Evolutionary conservation across 2,888 invertebrate species (phyloP).

Genomic region (Sarcophaga variegata): DNA sequence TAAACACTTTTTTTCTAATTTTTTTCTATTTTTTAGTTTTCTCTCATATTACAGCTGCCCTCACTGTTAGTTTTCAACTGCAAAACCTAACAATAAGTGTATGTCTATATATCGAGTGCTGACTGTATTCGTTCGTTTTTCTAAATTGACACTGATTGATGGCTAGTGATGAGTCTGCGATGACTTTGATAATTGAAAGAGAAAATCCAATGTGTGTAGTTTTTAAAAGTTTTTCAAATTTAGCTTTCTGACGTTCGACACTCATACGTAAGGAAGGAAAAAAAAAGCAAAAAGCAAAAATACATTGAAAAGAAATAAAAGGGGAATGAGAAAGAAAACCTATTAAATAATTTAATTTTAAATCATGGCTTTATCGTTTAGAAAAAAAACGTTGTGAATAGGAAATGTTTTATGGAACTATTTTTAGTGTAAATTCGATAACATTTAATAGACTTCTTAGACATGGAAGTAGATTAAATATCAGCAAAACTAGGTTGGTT

Average conservation of each 20-base stretch:
- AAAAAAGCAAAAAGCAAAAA: not conserved
- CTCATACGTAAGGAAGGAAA: not conserved
- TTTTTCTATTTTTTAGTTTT: too few species aligned
- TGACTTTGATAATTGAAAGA: slow-evolving; percentile 64
- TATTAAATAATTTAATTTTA: slow-evolving; percentile 15
- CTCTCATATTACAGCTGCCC: too few species aligned
- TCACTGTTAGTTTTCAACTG: too few species aligned
- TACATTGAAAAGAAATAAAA: not conserved
- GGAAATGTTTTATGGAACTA: too few species aligned
- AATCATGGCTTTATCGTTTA: too few species aligned
- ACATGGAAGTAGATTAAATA: too few species aligned
- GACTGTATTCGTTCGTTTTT: slow-evolving; percentile 19
- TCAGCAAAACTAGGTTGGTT: too few species aligned
- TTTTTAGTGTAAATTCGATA: too few species aligned
- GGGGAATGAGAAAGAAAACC: not conserved
- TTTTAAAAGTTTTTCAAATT: slow-evolving; percentile 44
- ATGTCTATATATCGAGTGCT: too few species aligned
- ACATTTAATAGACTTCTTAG: too few species aligned
- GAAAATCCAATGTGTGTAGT: slow-evolving; percentile 41
- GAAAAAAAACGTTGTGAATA: too few species aligned
- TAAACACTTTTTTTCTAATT: not conserved
- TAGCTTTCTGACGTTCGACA: slow-evolving; percentile 43
- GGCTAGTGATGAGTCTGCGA: slow-evolving; percentile 60
- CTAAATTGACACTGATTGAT: slow-evolving; percentile 65
- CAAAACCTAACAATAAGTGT: too few species aligned